A percentile compares a stretch with the other conserved stretches of the same genome.
phyloP scores from a whole-genome alignment of 2,113 vertebrate genomes.

The Balaenoptera acutorostrata region DNA sequence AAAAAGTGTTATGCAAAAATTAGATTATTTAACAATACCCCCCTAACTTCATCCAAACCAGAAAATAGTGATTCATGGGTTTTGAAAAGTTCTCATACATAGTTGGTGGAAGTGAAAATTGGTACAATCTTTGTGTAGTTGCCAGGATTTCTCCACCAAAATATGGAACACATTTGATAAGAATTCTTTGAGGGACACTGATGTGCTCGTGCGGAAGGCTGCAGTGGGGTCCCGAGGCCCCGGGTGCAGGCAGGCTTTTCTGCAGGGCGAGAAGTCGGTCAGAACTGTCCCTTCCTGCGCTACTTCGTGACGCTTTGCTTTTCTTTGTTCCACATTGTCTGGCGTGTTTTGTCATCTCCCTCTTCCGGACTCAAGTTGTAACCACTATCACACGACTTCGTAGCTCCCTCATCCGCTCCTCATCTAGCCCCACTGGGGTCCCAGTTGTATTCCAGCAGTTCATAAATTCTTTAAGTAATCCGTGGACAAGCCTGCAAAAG shows the following conservation, averaged over 20 bases:
- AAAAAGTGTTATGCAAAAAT: background rate
- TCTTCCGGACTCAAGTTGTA: background rate
- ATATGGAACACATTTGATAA: background rate
- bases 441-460: accelerated
- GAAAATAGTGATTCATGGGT: background rate
- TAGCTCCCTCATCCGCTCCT: accelerated
- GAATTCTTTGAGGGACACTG: background rate
- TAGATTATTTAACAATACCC: background rate
- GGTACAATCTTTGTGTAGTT: background rate
- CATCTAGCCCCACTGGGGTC: background rate
- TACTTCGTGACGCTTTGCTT: no score
- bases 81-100: background rate
- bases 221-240: accelerated
- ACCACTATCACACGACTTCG: background rate
- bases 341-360: background rate
- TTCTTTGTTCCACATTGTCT: background rate
- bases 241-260: accelerated
- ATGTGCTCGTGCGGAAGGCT: accelerated
- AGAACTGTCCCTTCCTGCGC: accelerated
- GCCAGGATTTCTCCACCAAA: background rate
- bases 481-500: accelerated
- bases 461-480: background rate
- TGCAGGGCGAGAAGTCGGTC: accelerated
- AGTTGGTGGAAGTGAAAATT: background rate
- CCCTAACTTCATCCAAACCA: background rate